phyloP scores from a whole-genome alignment of 2,797 vertebrate genomes.

The Phaenicophaeus curvirostris region DNA sequence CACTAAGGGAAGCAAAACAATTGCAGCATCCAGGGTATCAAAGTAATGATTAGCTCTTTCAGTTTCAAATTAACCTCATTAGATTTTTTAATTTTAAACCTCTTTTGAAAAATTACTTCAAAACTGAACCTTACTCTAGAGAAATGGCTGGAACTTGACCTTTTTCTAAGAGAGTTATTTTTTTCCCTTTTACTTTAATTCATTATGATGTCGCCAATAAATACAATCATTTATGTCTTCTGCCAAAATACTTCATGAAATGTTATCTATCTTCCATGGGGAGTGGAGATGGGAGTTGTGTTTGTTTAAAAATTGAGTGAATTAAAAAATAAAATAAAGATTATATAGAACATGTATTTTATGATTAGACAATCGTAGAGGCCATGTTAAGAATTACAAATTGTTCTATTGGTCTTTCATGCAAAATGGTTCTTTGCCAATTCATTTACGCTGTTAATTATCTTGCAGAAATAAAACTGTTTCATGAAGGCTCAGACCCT shows the following conservation, averaged over 20 bases:
- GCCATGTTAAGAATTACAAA: not conserved
- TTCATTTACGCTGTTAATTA: not conserved
- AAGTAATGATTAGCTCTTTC: not conserved
- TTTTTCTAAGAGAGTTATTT: conserved; percentile 35
- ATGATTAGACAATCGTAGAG: not conserved
- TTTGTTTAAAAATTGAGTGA: not conserved
- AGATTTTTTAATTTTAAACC: not conserved
- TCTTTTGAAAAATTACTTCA: conserved; percentile 47
- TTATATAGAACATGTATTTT: not conserved
- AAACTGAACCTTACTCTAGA: not conserved
- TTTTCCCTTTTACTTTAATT: conserved; percentile 31
- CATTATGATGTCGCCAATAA: conserved; percentile 30
- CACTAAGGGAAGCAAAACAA: not conserved
- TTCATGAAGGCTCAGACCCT: not conserved
- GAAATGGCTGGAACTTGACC: conserved; percentile 44
- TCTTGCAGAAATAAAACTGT: not conserved
- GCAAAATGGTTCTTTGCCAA: not conserved
- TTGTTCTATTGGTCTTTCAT: not conserved
- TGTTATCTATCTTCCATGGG: not conserved
- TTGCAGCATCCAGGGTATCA: not conserved
- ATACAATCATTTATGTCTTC: not conserved
- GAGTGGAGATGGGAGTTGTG: not conserved
- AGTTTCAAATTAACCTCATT: conserved; percentile 25
- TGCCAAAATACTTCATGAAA: conserved; percentile 48
- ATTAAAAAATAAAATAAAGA: not conserved